Base-by-base conservation (phyloP, 2,888 invertebrate genomes). In the Sarcophaga variegata region DNA sequence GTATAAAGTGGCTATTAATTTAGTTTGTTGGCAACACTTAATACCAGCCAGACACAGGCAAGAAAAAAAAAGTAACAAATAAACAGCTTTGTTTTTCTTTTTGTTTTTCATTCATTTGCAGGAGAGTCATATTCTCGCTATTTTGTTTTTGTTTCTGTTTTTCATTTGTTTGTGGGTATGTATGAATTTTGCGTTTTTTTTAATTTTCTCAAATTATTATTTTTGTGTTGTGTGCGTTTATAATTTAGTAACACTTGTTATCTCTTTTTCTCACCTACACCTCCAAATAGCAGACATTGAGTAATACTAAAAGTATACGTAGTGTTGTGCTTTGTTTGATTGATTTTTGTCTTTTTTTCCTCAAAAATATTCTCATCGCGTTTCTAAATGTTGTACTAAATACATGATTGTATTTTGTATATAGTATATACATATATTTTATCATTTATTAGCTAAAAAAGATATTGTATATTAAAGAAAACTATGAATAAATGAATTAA, bases 251-350 rank as follows among this genome's bases (percentile, higher is more conserved):
- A 63, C 78, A 83, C 67, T 83, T 83, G 77, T 83, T 78, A 67
- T 83, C 81, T 81, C 81, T 75, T 81, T 81, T 81, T 75, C 83
- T 83, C 83, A 83, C 72, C 72, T 75, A 81, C 81, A 82, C 76
- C 75, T 64, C 20, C 17, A 47, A 81, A 66, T 72, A 72, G 59
- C 54, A 72, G 77, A 74, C 60, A 78, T 83, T 83, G 74, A 74
- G 54, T 74, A 83, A 78, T 62, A 77, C 60, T 62, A 20, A 47
- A 47, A 76, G 70, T 72, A 54, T 62, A 47, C 69, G 47, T 27
- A 74, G 49, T 47, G 47, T 64, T 72, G 60, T 66, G 78, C 62
- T 78, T 79, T 83, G 78, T 78, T 83, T 78, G 83, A 83, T 83
- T 54, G 37, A 37, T 37, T 83, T 83, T 83, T 67, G 37, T 59